Base-by-base conservation (phyloP, 1,140 invertebrate species). In the Pissodes strobi region DNA sequence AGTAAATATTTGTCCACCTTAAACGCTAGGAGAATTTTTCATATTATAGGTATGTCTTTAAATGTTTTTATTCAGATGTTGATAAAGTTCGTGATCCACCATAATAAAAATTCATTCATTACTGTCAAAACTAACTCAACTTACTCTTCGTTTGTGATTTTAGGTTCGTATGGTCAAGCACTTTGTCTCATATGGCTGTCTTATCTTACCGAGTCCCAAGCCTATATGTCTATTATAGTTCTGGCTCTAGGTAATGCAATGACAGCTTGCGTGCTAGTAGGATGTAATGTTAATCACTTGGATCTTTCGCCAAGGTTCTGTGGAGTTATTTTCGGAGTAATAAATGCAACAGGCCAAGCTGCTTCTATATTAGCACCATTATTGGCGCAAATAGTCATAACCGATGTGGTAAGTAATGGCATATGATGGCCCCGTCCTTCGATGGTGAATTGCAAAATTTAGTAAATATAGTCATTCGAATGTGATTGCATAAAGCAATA, bases 361-460 rank as follows among this genome's bases (percentile, higher is more conserved):
- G 83, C 87, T 19, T 87, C 87, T 0, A 89, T 91, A 45, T 70
- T 88, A 15, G 88, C 87, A 13, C 91, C 90, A 0, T 72, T 87
- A 2, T 75, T 85, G 1, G 85, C 86, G 10, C 85, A 87, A 0
- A 76, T 82, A n/a, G 82, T 91, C 12, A 78, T 91, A 1, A 80
- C 78, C 4, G 82, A 90, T 65, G 72, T 78, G 43, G 89, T 90
- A 78, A 70, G 81, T 17, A 45, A 45, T 25, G n/a, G n/a, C n/a
- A n/a, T n/a, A n/a, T n/a, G n/a, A n/a, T n/a, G n/a, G n/a, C n/a
- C n/a, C n/a, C n/a, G n/a, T n/a, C n/a, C n/a, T n/a, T n/a, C n/a
- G n/a, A n/a, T n/a, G n/a, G n/a, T n/a, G n/a, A n/a, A n/a, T n/a
- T n/a, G n/a, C n/a, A n/a, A n/a, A n/a, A n/a, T n/a, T n/a, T n/a